Base-by-base conservation (phyloP, 2,113 vertebrate species). In the Ochotona curzoniae region DNA sequence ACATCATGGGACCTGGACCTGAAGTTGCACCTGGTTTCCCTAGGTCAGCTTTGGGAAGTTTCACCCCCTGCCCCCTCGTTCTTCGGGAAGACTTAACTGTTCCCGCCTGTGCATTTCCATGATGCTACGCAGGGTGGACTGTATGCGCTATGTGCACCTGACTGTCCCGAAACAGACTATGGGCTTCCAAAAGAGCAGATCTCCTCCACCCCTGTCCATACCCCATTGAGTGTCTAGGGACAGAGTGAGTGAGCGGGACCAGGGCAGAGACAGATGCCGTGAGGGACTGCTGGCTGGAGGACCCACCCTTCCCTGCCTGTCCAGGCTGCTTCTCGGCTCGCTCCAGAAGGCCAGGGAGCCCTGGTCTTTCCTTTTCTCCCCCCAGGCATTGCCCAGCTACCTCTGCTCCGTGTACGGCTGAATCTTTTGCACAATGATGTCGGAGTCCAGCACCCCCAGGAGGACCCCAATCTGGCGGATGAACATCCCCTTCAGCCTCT, bases 381-480 rank as follows among this genome's bases (percentile, higher is more conserved):
- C 89, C 80, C 84, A 10, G 44, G 80, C 74, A 79, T 76, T 92
- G 82, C 93, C 97, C 63, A 86, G 97, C 96, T 85, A 99, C 99
- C 99, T 99, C 96, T 99, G 99, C 70, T 99, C 99, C 44, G 99
- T 99, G 97, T 99, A 99, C 0, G 98, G 98, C 92, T 98, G 98
- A 97, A 99, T 99, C 93, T 99, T 99, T 79, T 99, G 98, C 75
- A 99, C 99, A 0, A 98, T 98, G 95, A 99, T 99, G 98, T 99
- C 99, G 0, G 99, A 99, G 97, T 99, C 99, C 2, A 99, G 98
- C 92, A 99, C 98, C 12, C 99, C 99, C 94, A 99, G 98, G 69
- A 99, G 98, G 30, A 99, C 99, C 0, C 99, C 99, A 0, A 99
- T 99, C 96, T 99, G 99, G 30, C 99, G 98, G 96, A 99, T 98